phyloP scores from a whole-genome alignment of 64 coral and sea anemone species.

The Montipora efflorescens region DNA sequence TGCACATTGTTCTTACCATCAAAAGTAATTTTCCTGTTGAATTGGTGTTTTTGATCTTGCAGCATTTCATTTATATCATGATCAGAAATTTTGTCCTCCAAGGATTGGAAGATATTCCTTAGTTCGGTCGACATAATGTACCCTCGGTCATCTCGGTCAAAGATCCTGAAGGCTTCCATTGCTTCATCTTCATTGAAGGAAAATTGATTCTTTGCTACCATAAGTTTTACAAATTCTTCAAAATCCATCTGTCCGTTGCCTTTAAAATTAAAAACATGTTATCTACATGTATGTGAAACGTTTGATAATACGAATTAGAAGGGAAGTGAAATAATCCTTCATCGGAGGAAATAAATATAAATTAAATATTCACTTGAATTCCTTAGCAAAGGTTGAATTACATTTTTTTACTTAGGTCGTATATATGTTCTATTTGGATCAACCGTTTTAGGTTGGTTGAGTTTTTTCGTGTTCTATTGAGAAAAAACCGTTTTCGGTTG shows the following conservation, averaged over 20 bases:
- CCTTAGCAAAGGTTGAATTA: no score
- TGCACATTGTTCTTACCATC: slow-evolving; percentile 25
- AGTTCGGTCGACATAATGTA: slow-evolving; percentile 72
- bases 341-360: no score
- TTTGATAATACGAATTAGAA: no score
- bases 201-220: slow-evolving; percentile 74
- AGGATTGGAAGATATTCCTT: slow-evolving; percentile 23
- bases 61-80: slow-evolving; percentile 78
- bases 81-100: slow-evolving; percentile 75
- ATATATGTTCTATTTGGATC: no score
- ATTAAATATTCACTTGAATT: no score
- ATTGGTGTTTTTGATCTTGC: slow-evolving; percentile 73
- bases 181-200: slow-evolving; percentile 68
- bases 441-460: no score
- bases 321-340: no score
- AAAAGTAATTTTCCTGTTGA: slow-evolving; percentile 71
- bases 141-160: slow-evolving; percentile 66
- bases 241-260: slow-evolving; percentile 79
- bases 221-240: slow-evolving; percentile 73
- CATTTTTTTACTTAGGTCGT: no score
- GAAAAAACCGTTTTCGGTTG: no score
- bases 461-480: no score
- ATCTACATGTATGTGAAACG: no score
- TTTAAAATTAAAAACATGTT: not conserved
- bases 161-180: slow-evolving; percentile 66